Evolutionary conservation across 1,140 invertebrate genomes (phyloP).

Genomic region (Condylostylus longicornis): DNA sequence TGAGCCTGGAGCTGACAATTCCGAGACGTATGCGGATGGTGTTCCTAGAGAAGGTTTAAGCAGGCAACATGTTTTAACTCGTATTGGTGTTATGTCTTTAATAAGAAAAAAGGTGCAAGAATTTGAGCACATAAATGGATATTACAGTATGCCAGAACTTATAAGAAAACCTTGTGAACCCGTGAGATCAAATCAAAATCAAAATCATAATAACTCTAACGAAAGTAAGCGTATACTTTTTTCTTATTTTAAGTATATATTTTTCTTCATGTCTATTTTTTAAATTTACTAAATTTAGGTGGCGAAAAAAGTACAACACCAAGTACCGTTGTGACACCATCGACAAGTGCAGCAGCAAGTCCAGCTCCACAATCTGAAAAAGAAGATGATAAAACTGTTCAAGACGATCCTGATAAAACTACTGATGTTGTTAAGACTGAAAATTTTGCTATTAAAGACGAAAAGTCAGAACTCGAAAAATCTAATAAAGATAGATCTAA

Average conservation of each 20-base stretch:
- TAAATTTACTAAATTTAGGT: constrained; percentile 17
- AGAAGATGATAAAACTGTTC: constrained; percentile 12
- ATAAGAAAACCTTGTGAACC: constrained; percentile 66
- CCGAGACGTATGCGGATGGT: constrained; percentile 96
- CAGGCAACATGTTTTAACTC: constrained; percentile 91
- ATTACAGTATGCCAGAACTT: constrained; percentile 91
- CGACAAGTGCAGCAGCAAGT: constrained; percentile 54
- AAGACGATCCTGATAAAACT: constrained; percentile 15
- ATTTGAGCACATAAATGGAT: constrained; percentile 96
- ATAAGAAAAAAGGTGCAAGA: constrained; percentile 99
- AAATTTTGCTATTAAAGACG: constrained; percentile 32
- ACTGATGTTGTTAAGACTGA: constrained; percentile 15
- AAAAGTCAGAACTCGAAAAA: constrained; percentile 11
- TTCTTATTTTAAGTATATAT: no score
- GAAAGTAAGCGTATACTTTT: no score
- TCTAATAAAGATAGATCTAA: constrained; percentile 12
- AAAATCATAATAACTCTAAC: no score
- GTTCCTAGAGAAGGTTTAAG: constrained; percentile 97
- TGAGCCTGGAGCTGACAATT: constrained; percentile 95
- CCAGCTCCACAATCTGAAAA: constrained; percentile 40
- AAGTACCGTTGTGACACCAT: constrained; percentile 45
- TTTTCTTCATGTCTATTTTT: no score
- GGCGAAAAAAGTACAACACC: constrained; percentile 37
- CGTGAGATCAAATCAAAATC: no score
- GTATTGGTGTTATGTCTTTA: constrained; percentile 98